Conservation (phyloP, 1,140 invertebrate species). For the Drosophila baimaii region DNA sequence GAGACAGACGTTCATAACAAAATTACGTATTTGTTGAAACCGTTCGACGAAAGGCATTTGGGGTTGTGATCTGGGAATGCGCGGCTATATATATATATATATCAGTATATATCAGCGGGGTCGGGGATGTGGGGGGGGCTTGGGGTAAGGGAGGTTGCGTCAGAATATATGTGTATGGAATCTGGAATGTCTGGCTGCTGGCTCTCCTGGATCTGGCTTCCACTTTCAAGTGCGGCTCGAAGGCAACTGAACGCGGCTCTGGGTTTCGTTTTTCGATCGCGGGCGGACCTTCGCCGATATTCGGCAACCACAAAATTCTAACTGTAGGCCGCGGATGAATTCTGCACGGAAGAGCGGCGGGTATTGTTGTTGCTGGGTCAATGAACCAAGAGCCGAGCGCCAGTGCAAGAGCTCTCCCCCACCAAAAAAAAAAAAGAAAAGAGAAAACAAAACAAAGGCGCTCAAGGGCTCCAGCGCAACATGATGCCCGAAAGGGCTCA, state of each 20-base stretch:
- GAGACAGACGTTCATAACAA: slow-evolving; percentile 80
- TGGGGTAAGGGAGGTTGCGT: slow-evolving; percentile 15
- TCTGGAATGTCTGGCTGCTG: slow-evolving; percentile 14
- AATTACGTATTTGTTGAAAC: slow-evolving; percentile 73
- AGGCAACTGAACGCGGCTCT: slow-evolving; percentile 64
- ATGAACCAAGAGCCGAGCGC: slow-evolving; percentile 53
- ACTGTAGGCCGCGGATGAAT: slow-evolving; percentile 42
- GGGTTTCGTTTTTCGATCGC: not conserved
- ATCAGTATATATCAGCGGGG: slow-evolving; percentile 45
- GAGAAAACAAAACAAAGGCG: slow-evolving; percentile 50
- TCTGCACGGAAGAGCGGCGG: slow-evolving; percentile 42
- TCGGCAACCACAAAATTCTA: slow-evolving; percentile 14
- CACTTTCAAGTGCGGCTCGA: slow-evolving; percentile 57
- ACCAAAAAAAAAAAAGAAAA: slow-evolving; percentile 26
- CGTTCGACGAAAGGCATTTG: slow-evolving; percentile 79
- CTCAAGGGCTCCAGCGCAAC: slow-evolving; percentile 1
- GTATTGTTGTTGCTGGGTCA: slow-evolving; percentile 65
- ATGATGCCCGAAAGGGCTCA: slow-evolving; percentile 5
- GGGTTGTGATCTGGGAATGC: slow-evolving; percentile 48
- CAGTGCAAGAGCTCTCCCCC: slow-evolving; percentile 35
- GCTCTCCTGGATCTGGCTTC: slow-evolving; percentile 54
- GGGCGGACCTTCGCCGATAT: not conserved
- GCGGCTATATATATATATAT: slow-evolving; percentile 53
- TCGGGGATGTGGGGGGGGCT: slow-evolving; percentile 2
- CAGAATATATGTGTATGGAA: slow-evolving; percentile 23